Base-by-base conservation (phyloP, 2,113 vertebrate species). In the Sapayoa aenigma region DNA sequence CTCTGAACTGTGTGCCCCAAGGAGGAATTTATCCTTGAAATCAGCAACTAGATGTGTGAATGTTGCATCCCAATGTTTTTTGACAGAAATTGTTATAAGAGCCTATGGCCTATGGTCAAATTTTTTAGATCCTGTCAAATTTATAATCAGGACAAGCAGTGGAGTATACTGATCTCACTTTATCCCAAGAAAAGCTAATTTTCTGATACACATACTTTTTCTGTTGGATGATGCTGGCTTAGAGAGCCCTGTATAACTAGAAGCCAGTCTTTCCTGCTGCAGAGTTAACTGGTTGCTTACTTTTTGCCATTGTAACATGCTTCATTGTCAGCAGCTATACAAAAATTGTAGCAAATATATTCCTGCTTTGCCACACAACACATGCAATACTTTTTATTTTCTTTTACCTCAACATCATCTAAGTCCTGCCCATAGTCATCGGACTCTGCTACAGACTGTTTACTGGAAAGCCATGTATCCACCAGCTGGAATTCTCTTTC, bases 401-500 rank as follows among this genome's bases (percentile, higher is more conserved):
- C 49, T 81, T 90, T 97, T 96, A 98, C 99, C 98, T 98, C 98
- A n/a, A 98, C 96, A 33, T 97, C 98, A 72, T 99, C 98, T 80
- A 99, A 97, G 82, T 99, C 98, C 85, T 98, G 98, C 46, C 99
- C 98, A 2, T 95, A 98, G 94, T 99, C 98, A 58, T 97, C 95
- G 0, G 98, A 98, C 94, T 99, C 98, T 6, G 98, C 98, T 21
- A 95, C 7, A 11, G 95, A 95, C 72, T 96, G 97, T 93, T 96
- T 98, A 95, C 98, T 96, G 68, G 96, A 96, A 92, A 99, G 95
- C 99, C 99, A 99, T 74, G 97, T 84, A 33, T 98, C 94, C 18
- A 99, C 97, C 94, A 98, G 97, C 93, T 97, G 97, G 72, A 97
- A 97, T 90, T 99, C 99, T 80, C 94, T 98, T 93, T 99, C 98